Percentiles rank a stretch among this genome's conserved stretches.
phyloP scores from a whole-genome alignment of 1,140 invertebrate species.

The Drosophila miranda region DNA sequence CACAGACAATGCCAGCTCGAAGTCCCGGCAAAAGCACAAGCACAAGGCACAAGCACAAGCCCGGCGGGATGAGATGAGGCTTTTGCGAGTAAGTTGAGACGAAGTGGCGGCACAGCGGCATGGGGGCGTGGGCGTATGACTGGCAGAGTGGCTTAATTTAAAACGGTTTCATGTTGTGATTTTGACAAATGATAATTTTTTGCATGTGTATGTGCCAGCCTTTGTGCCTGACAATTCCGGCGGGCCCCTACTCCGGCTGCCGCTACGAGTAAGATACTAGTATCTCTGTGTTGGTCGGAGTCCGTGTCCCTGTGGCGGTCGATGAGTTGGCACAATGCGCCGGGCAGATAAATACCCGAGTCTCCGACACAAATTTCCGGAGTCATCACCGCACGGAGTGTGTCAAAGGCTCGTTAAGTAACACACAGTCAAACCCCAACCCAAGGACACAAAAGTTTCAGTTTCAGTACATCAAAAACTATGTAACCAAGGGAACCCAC shows the following conservation, averaged over 20 bases:
- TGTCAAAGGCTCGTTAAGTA: conserved; percentile 74
- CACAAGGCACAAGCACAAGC: background rate
- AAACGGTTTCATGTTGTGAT: conserved; percentile 78
- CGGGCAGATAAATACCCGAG: conserved; percentile 57
- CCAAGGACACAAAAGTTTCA: conserved; percentile 47
- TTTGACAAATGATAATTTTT: conserved; percentile 80
- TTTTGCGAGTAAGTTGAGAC: conserved; percentile 11
- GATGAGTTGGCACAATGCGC: conserved; percentile 68
- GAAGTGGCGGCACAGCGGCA: background rate
- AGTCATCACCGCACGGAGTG: conserved; percentile 30
- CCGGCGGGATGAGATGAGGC: conserved; percentile 1
- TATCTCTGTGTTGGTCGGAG: conserved; percentile 25
- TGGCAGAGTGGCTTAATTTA: conserved; percentile 75
- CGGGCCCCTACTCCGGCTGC: conserved; percentile 6
- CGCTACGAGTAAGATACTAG: conserved; percentile 38
- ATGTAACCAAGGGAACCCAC: conserved; percentile 21
- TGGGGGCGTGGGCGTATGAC: conserved; percentile 12
- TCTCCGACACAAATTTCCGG: conserved; percentile 16
- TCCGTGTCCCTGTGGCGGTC: conserved; percentile 46
- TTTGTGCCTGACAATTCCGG: conserved; percentile 65
- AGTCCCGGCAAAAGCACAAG: conserved; percentile 56
- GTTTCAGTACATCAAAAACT: conserved; percentile 56
- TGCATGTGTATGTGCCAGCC: conserved; percentile 56
- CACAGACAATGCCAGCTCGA: conserved; percentile 69
- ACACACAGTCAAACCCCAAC: conserved; percentile 11